A percentile compares a stretch with the other conserved stretches of the same genome.
phyloP scores from a whole-genome alignment of 2,888 invertebrate genomes.

The Cacoxenus indagator region DNA sequence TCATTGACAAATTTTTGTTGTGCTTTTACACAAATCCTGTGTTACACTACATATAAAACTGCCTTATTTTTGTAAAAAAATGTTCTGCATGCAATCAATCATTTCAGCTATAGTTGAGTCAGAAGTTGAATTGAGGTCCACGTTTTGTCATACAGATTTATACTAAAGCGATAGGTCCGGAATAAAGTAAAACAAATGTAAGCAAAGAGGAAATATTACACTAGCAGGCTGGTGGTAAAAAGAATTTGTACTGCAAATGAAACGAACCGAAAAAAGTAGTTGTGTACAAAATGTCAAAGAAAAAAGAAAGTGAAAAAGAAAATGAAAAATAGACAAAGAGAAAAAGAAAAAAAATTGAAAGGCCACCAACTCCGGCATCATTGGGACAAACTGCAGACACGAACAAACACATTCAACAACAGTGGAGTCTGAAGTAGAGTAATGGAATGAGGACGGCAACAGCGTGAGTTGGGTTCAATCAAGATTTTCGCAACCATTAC shows the following conservation, averaged over 20 bases:
- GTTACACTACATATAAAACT: not conserved
- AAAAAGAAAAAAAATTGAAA: not conserved
- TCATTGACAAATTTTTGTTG: not conserved
- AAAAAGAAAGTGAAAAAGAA: not conserved
- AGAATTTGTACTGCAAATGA: not conserved
- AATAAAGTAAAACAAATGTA: not conserved
- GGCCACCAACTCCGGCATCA: not conserved
- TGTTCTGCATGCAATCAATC: slow-evolving; percentile 4
- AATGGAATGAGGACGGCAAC: not conserved
- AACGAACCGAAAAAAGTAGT: slow-evolving; percentile 33
- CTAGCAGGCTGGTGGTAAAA: not conserved
- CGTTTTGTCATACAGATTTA: not conserved
- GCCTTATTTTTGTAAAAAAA: not conserved
- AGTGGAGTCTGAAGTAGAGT: not conserved
- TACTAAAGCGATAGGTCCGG: not conserved
- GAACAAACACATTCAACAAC: not conserved
- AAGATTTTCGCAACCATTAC: slow-evolving; percentile 18
- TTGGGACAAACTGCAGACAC: not conserved
- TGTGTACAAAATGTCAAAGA: slow-evolving; percentile 22
- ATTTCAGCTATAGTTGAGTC: not conserved
- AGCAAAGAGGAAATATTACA: not conserved
- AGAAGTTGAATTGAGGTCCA: not conserved
- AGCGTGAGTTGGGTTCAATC: slow-evolving; percentile 18
- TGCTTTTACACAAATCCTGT: not conserved
- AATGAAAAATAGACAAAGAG: not conserved